These are phyloP conservation scores for Vimba vimba DNA, from an alignment of 2,113 vertebrate species.

Conservation along the genomic window DNA sequence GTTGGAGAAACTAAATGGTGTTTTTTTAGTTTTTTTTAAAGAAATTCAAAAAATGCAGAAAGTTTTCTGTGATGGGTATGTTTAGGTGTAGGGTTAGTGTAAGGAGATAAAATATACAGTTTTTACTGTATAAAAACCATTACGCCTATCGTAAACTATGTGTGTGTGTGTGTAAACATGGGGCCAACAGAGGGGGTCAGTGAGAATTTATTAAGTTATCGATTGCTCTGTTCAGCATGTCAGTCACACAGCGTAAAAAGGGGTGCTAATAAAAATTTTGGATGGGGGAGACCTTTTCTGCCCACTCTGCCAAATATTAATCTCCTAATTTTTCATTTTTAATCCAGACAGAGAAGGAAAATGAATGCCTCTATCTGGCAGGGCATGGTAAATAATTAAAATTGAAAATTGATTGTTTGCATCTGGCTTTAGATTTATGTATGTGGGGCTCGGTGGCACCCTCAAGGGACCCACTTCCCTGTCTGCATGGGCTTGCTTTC, in stretches of 20 bases:
- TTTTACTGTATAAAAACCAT: no score
- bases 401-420: conserved; percentile 94
- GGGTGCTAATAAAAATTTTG: conserved; percentile 69
- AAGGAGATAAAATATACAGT: no score
- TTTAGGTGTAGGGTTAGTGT: no score
- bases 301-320: conserved; percentile 78
- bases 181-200: conserved; percentile 59
- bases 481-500: conserved; percentile 81
- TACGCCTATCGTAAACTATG: no score
- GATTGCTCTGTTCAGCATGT: conserved; percentile 71
- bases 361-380: conserved; percentile 82
- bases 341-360: conserved; percentile 80
- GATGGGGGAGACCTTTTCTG: conserved; percentile 59
- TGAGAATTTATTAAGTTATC: conserved; percentile 81
- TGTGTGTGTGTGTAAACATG: not conserved
- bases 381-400: conserved; percentile 93
- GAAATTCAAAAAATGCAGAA: no score
- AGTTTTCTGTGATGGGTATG: no score
- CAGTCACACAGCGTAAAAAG: conserved; percentile 57
- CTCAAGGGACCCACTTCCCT: conserved; percentile 79
- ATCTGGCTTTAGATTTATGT: conserved; percentile 87
- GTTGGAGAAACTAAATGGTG: no score
- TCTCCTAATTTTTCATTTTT: conserved; percentile 86
- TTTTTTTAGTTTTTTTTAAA: no score
- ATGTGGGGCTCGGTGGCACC: conserved; percentile 75